Base-by-base conservation (phyloP, 2,797 vertebrate species). In the Gymnodraco acuticeps region DNA sequence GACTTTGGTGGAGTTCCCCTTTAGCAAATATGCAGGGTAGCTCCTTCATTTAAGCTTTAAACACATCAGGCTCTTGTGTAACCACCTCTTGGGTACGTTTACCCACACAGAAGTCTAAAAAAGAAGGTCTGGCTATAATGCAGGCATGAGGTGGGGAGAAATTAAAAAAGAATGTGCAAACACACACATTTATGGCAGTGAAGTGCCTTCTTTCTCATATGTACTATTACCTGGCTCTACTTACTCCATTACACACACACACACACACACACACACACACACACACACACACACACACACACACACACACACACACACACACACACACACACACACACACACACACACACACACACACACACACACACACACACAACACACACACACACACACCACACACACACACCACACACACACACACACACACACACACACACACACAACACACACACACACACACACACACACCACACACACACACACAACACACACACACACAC, bases 21-120 rank as follows among this genome's bases (percentile, higher is more conserved):
- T 59, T 31, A 68, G 45, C 51, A 64, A 8, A 53, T 42, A 64
- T 43, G 43, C 17, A 45, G 46, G 3, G 50, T 47, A 62, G 41
- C 41, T 46, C 38, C 42, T 75, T 47, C 1, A 17, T 52, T 55
- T 69, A 31, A 62, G 14, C 46, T 48, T 52, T 62, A 54, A 65
- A 63, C 43, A 47, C 70, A 53, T 15, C 54, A 45, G n/a, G 51
- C 31, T 74, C 50, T 20, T 62, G 71, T 81, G 64, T 27, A 64
- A 61, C 54, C 41, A 46, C 31, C 64, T 60, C 23, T 1, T 23
- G 62, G 56, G 45, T 77, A 51, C 52, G 61, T 80, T 74, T 47
- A 61, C 69, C 52, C 41, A 66, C 67, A 33, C 53, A 61, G 41
- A 65, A 46, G 52, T 51, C 50, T n/a, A 74, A 67, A 84, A 75